Conservation (phyloP, 2,888 invertebrate genomes). For the Tolmerus cingulatus region DNA sequence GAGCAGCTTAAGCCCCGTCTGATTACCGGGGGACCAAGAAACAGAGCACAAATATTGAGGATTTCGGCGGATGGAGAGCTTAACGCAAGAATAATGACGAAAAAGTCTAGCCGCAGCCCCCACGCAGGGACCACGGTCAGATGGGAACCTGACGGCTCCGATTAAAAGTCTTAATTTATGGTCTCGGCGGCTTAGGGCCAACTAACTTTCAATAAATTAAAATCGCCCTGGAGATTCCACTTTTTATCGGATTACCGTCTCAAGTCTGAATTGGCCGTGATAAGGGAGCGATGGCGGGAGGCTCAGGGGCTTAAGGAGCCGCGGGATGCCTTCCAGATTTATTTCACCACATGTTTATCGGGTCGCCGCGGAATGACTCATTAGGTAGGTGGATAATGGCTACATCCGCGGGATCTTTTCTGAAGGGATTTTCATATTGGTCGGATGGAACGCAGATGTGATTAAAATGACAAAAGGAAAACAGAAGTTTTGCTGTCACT, state of each 20-base stretch:
- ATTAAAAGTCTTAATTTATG: slow-evolving; percentile 40
- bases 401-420: neutral
- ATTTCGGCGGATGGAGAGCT: slow-evolving; percentile 24
- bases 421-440: neutral
- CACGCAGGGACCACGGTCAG: neutral
- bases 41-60: slow-evolving; percentile 27
- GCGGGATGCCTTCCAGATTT: neutral
- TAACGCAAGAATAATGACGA: slow-evolving; percentile 2
- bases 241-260: slow-evolving; percentile 26
- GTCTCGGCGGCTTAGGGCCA: slow-evolving; percentile 23
- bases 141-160: neutral
- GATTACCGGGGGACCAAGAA: slow-evolving; percentile 4
- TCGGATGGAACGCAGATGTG: neutral
- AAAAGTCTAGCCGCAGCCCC: neutral
- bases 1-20: neutral
- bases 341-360: neutral
- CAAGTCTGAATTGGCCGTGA: neutral
- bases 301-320: neutral
- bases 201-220: slow-evolving; percentile 33
- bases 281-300: neutral
- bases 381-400: neutral
- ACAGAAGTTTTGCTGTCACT: neutral
- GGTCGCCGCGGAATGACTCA: neutral
- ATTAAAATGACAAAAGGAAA: neutral
- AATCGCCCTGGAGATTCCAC: slow-evolving; percentile 11